These are phyloP conservation scores for Eufriesea mexicana DNA, from an alignment of 1,140 invertebrate genomes.

Conservation along the genomic window DNA sequence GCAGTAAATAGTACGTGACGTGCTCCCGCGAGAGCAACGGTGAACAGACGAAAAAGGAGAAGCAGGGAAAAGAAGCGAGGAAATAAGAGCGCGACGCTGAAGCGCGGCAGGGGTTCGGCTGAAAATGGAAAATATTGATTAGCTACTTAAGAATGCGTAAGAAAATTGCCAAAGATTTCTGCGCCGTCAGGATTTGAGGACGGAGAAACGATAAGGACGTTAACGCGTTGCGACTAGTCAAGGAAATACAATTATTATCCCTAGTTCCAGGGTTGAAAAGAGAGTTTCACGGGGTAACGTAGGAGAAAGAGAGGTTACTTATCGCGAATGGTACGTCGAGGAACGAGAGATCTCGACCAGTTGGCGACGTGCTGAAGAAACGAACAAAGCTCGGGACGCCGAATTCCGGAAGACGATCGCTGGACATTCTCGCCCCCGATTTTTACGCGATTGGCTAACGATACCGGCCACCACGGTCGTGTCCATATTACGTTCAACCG, in stretches of 20 bases:
- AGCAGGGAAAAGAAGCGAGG: neutral
- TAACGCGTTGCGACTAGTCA: too few species aligned
- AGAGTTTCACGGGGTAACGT: too few species aligned
- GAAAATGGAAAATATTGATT: conserved; percentile 68
- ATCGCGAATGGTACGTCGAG: too few species aligned
- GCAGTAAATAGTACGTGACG: conserved; percentile 46
- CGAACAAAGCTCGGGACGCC: neutral
- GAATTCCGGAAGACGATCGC: neutral
- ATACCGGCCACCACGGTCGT: neutral
- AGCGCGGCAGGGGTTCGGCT: neutral
- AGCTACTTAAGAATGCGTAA: neutral
- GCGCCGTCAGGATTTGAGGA: too few species aligned
- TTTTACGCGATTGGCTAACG: conserved; percentile 13
- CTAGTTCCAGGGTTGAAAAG: too few species aligned
- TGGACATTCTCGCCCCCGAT: neutral
- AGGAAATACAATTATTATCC: too few species aligned
- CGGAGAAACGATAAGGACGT: too few species aligned
- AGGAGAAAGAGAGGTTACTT: too few species aligned
- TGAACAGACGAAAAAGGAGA: too few species aligned
- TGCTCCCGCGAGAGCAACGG: neutral
- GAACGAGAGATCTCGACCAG: too few species aligned
- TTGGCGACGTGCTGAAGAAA: neutral
- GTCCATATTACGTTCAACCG: conserved; percentile 27
- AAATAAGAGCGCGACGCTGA: neutral
- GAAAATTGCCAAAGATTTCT: too few species aligned